Base-by-base conservation (phyloP, 2,113 vertebrate species). In the Nanorana parkeri region DNA sequence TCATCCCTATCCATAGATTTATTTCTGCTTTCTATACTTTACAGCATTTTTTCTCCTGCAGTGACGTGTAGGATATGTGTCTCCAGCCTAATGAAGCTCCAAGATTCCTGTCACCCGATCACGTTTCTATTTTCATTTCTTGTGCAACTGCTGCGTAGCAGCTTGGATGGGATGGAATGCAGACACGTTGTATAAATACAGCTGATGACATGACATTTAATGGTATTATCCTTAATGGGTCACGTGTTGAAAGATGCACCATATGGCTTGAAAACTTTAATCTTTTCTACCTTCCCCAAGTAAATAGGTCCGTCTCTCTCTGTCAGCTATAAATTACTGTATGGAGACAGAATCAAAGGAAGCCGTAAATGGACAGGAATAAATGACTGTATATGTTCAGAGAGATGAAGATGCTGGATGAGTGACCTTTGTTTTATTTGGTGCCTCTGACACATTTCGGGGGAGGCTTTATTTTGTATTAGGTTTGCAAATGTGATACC, bases 171-270 rank as follows among this genome's bases (percentile, higher is more conserved):
- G 63, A 52, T 58, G 69, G 80, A 82, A 82, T 82, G 69, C 26
- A 67, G 71, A 75, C 71, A 55, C 63, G n/a, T 24, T 74, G 61
- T 67, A 82, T 66, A 82, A 58, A 82, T 67, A 82, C 60, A 67
- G 20, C 52, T 47, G 80, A 82, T 76, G 71, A 82, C 80, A 75
- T 60, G 80, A 76, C 19, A 6, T n/a, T 54, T 82, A 58, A 26
- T 36, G 51, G 63, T 51, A 76, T 67, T 76, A 63, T 76, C 65
- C 23, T 64, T 76, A 82, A 76, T 67, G 55, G 52, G 71, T 82
- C 72, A 82, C 23, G 23, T 68, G 80, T 76, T 82, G 80, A 82
- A 23, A 58, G 80, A 82, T 56, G 17, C 26, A 56, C 61, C 80
- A 67, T 73, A 67, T 68, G 71, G 71, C 61, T 24, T 76, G 29